These are phyloP conservation scores for Merluccius polli DNA, from an alignment of 2,797 vertebrate species.

Conservation along the genomic window DNA sequence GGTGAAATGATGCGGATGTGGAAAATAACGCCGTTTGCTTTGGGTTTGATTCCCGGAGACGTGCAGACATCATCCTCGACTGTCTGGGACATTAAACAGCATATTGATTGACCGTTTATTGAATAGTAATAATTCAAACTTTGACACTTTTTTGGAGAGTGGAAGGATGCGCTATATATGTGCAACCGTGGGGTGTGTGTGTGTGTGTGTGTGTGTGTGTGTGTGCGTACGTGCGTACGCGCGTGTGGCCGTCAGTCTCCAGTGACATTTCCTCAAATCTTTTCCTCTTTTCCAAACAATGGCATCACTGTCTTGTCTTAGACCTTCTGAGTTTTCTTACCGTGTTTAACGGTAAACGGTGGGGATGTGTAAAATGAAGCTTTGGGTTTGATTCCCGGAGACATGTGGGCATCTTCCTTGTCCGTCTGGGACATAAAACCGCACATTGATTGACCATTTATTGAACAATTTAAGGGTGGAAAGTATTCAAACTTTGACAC, in stretches of 20 bases:
- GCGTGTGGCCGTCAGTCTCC: no score
- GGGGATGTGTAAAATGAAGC: background rate
- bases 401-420: background rate
- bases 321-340: background rate
- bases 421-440: background rate
- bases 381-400: background rate
- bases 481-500: background rate
- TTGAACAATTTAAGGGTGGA: background rate
- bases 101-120: background rate
- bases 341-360: background rate
- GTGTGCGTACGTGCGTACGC: no score
- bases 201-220: no score
- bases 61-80: background rate
- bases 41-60: background rate
- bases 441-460: background rate
- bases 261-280: no score
- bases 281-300: no score
- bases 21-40: background rate
- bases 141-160: background rate
- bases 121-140: background rate
- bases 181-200: no score
- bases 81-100: background rate
- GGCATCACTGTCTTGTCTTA: no score
- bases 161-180: no score
- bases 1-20: background rate